phyloP scores from a whole-genome alignment of 2,888 invertebrate genomes.

The Gortyna flavago region DNA sequence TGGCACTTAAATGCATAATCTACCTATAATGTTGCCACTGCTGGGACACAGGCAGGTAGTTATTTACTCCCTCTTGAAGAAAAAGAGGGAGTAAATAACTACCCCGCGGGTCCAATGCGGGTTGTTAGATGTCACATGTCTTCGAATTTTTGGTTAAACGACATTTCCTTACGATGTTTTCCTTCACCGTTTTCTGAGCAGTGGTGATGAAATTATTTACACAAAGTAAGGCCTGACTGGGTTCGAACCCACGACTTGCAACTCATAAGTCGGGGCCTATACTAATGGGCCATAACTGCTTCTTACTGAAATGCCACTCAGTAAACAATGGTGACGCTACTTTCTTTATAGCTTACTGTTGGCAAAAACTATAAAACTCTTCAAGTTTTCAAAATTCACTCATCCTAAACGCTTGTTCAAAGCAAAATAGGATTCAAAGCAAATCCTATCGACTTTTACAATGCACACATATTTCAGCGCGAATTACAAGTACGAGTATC shows the following conservation, averaged over 20 bases:
- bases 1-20: not conserved
- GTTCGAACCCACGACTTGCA: not conserved
- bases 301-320: not conserved
- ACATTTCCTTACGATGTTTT: not conserved
- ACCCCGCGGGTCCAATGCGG: not conserved
- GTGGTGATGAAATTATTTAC: not conserved
- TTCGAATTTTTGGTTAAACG: no score
- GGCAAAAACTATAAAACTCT: not conserved
- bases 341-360: not conserved
- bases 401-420: not conserved
- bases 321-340: not conserved
- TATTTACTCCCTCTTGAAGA: no score
- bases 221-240: not conserved
- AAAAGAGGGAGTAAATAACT: not conserved
- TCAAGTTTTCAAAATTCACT: constrained; percentile 11
- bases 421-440: constrained; percentile 3
- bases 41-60: not conserved
- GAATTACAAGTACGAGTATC: constrained; percentile 43
- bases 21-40: not conserved
- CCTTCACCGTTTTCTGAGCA: not conserved
- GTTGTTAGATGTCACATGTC: no score
- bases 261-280: not conserved
- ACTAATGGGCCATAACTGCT: not conserved
- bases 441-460: constrained; percentile 17
- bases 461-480: constrained; percentile 31